Base-by-base conservation (phyloP, 1,140 invertebrate genomes). In the Macrocentrus cingulum region DNA sequence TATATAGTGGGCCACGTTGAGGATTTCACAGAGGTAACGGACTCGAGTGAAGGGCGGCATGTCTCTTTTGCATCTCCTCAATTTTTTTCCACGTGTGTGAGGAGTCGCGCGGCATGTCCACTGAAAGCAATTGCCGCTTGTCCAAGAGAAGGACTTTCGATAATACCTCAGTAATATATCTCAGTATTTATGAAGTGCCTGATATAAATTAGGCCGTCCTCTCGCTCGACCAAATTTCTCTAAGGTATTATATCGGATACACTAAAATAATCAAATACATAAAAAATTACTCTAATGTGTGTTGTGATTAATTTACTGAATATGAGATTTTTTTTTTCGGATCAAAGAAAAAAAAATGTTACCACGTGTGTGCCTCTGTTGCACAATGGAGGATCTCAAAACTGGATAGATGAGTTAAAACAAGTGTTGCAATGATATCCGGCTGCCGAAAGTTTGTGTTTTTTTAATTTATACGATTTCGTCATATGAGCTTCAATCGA, bases 391-490 rank as follows among this genome's bases (percentile, higher is more conserved):
- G 22, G 44, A 20, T 18, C 15, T 13, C 9, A 25, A 15, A 1
- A 6, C 5, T 44, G n/a, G 11, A 44, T n/a, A n/a, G 13, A 11
- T 11, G 18, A 15, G 16, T 11, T 22, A 22, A 22, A 13, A 23
- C 11, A 11, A 13, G 22, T 46, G 44, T 22, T 13, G 44, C 44
- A 46, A 46, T 29, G 25, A n/a, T 20, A 2, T 45, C 3, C n/a
- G 19, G 18, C 44, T n/a, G 19, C 22, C 44, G 22, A 46, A 46
- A 5, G 4, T 29, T 46, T 23, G 1, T n/a, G n/a, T n/a, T n/a
- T 20, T n/a, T 23, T 22, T 46, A 23, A 46, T 46, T 46, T 46
- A 46, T 46, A 22, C 19, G 44, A 46, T 46, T 46, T 11, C 44
- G 8, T 23, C 44, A 46, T 25, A 23, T n/a, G n/a, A 18, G 42